A percentile compares a stretch with the other conserved stretches of the same genome.
Evolutionary conservation across 2,797 vertebrate genomes (phyloP).

Genomic region (Euthynnus affinis): DNA sequence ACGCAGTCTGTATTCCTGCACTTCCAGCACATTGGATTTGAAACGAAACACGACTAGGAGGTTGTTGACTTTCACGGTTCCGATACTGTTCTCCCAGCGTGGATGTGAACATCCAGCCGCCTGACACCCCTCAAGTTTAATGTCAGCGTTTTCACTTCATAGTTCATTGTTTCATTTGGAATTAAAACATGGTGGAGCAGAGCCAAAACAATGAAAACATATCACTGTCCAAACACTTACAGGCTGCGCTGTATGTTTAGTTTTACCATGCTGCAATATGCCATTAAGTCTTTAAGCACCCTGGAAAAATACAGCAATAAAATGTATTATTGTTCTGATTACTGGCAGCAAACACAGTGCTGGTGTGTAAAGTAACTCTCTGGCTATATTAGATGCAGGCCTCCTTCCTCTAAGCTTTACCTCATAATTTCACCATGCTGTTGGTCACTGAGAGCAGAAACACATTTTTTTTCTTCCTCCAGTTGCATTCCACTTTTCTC

Average conservation of each 20-base stretch:
- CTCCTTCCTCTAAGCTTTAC: background rate
- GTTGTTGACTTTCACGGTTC: constrained; percentile 14
- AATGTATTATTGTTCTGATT: background rate
- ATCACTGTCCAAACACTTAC: constrained; percentile 25
- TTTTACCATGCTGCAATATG: constrained; percentile 15
- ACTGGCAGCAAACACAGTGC: background rate
- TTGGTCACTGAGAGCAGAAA: background rate
- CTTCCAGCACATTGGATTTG: background rate
- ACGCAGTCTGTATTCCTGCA: background rate
- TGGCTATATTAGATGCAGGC: background rate
- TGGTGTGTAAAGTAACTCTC: background rate
- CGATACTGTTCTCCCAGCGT: constrained; percentile 2
- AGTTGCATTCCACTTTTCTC: constrained; percentile 9
- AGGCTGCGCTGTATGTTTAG: constrained; percentile 3
- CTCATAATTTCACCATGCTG: background rate
- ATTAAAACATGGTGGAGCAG: constrained; percentile 7
- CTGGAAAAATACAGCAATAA: background rate
- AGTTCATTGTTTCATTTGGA: constrained; percentile 30
- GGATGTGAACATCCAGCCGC: background rate
- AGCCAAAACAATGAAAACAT: constrained; percentile 45
- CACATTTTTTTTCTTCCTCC: background rate
- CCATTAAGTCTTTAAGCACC: background rate
- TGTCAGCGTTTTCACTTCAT: constrained; percentile 27
- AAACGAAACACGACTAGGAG: constrained; percentile 3
- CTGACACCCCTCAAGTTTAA: background rate